Base-by-base conservation (phyloP, 2,113 vertebrate species). In the Leptobrachium leishanense region DNA sequence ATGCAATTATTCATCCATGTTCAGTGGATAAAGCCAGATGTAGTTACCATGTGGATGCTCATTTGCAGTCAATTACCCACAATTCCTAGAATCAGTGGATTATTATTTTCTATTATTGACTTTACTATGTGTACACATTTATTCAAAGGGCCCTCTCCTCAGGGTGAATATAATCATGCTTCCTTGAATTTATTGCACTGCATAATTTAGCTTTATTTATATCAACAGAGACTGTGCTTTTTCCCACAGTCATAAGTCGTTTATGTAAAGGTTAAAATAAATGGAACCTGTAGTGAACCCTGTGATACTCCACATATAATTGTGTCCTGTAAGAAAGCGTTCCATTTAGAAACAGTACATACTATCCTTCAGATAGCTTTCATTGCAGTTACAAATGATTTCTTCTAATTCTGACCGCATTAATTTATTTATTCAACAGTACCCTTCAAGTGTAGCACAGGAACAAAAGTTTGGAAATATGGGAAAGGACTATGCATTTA, bases 41-140 rank as follows among this genome's bases (percentile, higher is more conserved):
- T 12, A 59, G 55, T 15, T 6, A 57, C 55, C 55, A 10, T 12
- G 55, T 59, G 10, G 55, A 59, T 59, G 9, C 46, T 59, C 13
- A 59, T 59, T 59, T 59, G 55, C 46, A 50, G 46, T 8, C 55
- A 59, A 59, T 59, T 59, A 59, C 55, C 55, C 55, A 59, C 55
- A 13, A 59, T 50, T 50, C 46, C 46, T 50, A 50, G 46, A 4
- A 50, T 5, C 46, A 5, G 46, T 8, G 8, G 8, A 50, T 50
- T 50, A 50, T 50, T 50, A 50, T 50, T 50, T 50, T 50, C 46
- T 50, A 50, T 50, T 50, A 50, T 50, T 50, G 46, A 50, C 46
- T 5, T 5, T 50, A 50, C 4, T 50, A 5, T 50, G 46, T 50
- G 46, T 50, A 50, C 46, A 50, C 46, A 50, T 50, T 50, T 15